Evolutionary conservation across 2,888 invertebrate species (phyloP).

Genomic region (Cephus rjabovi): DNA sequence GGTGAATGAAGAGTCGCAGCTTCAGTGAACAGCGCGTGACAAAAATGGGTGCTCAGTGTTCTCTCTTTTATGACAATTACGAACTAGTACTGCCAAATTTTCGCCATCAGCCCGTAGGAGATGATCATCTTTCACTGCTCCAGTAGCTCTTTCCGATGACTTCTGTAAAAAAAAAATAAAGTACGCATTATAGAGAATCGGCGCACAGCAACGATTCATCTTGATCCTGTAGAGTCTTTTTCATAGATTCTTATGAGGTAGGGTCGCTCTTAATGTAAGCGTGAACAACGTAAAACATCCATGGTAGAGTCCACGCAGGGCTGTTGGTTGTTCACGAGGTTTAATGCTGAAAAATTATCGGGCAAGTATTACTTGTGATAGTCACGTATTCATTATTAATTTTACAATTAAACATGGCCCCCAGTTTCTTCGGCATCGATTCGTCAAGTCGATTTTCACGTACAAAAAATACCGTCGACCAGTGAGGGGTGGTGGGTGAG

Average conservation of each 20-base stretch:
- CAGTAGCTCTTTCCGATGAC: slow-evolving; percentile 63
- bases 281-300: not conserved
- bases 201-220: not conserved
- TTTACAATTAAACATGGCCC: slow-evolving; percentile 6
- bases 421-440: slow-evolving; percentile 23
- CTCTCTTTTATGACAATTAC: not conserved
- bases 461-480: not conserved
- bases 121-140: slow-evolving; percentile 63
- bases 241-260: not conserved
- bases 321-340: not conserved
- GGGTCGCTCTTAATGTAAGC: not conserved
- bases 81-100: slow-evolving; percentile 10
- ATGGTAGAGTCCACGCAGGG: not conserved
- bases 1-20: not conserved
- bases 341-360: not conserved
- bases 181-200: not conserved
- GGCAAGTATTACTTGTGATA: not conserved
- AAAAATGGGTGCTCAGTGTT: not conserved
- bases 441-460: slow-evolving; percentile 31
- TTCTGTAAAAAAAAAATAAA: slow-evolving; percentile 46
- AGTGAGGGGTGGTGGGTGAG: not conserved
- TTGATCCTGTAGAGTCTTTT: not conserved
- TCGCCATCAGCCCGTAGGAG: slow-evolving; percentile 18
- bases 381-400: not conserved
- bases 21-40: not conserved